Evolutionary conservation across 1,140 invertebrate genomes (phyloP), one percentile per base, ranked within the genome.

Genomic region (Metaphire vulgaris): DNA sequence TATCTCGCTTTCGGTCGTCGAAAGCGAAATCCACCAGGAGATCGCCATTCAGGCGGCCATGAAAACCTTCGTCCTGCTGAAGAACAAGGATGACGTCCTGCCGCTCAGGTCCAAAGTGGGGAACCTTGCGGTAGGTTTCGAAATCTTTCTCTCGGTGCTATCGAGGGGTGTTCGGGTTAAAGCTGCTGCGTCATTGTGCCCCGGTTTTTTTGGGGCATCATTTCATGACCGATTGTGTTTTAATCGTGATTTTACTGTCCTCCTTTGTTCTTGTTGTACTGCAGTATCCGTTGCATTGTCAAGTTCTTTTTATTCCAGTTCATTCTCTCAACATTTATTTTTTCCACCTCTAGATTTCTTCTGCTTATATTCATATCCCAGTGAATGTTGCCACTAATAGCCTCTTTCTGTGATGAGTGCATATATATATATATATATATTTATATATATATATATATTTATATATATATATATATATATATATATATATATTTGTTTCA

Each of bases 11-110:
- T 78, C 77, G 65, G 70, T 81, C 21, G 76, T 83, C 21, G 80
- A 83, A 68, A 81, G 79, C 75, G 65, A 72, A 30, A 75, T 72
- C 69, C 83, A 85, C 69, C 75, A 79, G 30, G 69, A 74, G 16
- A 68, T 83, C 6, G 66, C 82, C 28, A 21, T 82, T 12, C 69
- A 78, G 74, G 79, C 81, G 15, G 82, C 83, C 6, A 71, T 79
- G 28, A 80, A 83, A 74, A 79, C 80, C 16, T 81, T 84, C 72
- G 82, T 85, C 28, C 75, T 85, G 28, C 74, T 85, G 67, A 84
- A 85, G 73, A 85, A 85, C 71, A 32, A 64, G 12, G 73, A 83
- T 30, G 74, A 79, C 6, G 72, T 85, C n/a, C 33, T 82, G 65
- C 80, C 80, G 14, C 65, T 80, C 1, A 16, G 34, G 33, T n/a